A percentile compares a stretch with the other conserved stretches of the same genome.
Conservation (phyloP, 2,888 invertebrate genomes). For the Ennomos fuscantarius region DNA sequence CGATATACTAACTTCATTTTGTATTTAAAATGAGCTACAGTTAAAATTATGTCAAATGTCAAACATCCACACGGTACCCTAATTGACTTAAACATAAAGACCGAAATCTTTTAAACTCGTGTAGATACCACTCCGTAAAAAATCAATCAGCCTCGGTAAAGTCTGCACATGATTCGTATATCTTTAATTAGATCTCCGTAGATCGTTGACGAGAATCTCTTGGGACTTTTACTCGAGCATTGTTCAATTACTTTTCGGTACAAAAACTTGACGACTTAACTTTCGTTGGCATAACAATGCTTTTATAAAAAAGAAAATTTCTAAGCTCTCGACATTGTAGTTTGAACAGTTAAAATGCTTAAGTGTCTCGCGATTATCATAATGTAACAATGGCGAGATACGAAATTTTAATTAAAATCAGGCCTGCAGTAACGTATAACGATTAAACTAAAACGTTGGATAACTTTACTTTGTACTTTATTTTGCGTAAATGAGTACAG, state of each 20-base stretch:
- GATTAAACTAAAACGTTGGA: not conserved
- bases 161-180: slow-evolving; percentile 37
- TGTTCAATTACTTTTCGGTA: slow-evolving; percentile 37
- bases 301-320: slow-evolving; percentile 34
- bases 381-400: slow-evolving; percentile 16
- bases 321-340: slow-evolving; percentile 22
- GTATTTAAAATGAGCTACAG: no score
- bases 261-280: slow-evolving; percentile 35
- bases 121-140: slow-evolving; percentile 10
- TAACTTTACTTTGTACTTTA: no score
- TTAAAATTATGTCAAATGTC: slow-evolving; percentile 1
- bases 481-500: no score
- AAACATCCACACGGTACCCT: not conserved
- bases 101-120: not conserved
- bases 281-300: slow-evolving; percentile 39
- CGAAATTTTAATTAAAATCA: slow-evolving; percentile 31
- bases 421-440: slow-evolving; percentile 7
- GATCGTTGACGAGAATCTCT: slow-evolving; percentile 23
- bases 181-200: slow-evolving; percentile 39
- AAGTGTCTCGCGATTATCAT: slow-evolving; percentile 15
- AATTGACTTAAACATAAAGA: not conserved
- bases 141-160: slow-evolving; percentile 26
- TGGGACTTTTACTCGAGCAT: slow-evolving; percentile 38
- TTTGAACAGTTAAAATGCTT: slow-evolving; percentile 24
- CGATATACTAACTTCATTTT: no score